These are phyloP conservation scores for Jaculus jaculus DNA, from an alignment of 2,113 vertebrate species.

Conservation along the genomic window DNA sequence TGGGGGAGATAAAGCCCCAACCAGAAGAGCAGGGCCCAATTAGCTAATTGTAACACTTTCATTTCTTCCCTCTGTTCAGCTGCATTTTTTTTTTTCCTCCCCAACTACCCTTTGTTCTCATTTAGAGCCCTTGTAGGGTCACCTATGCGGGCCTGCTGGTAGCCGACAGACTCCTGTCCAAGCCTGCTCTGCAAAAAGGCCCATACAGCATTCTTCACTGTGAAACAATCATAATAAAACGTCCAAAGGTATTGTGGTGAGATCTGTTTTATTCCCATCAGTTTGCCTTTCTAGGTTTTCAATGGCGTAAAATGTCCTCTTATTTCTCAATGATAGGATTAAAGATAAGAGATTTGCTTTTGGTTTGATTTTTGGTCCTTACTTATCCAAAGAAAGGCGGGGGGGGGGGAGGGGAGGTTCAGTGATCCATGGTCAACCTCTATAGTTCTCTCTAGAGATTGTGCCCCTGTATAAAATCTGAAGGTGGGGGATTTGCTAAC, in stretches of 20 bases:
- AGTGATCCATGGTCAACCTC: neutral
- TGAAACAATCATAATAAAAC: neutral
- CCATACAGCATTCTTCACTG: neutral
- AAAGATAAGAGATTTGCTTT: neutral
- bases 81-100: constrained; percentile 41
- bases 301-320: neutral
- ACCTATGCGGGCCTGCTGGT: neutral
- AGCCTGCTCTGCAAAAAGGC: neutral
- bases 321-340: neutral
- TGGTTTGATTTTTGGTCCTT: neutral
- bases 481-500: neutral
- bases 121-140: neutral
- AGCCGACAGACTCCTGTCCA: neutral
- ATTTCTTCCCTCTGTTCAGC: constrained; percentile 48
- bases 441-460: neutral
- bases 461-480: neutral
- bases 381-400: too few relatives aligned
- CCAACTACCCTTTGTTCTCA: constrained; percentile 68
- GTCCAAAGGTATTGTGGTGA: neutral
- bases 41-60: constrained; percentile 79
- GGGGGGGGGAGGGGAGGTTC: neutral
- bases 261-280: constrained; percentile 19
- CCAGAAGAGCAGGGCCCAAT: constrained; percentile 71
- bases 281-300: neutral
- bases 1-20: constrained; percentile 35